phyloP scores from a whole-genome alignment of 2,888 invertebrate genomes.

The Orchesella flavescens region DNA sequence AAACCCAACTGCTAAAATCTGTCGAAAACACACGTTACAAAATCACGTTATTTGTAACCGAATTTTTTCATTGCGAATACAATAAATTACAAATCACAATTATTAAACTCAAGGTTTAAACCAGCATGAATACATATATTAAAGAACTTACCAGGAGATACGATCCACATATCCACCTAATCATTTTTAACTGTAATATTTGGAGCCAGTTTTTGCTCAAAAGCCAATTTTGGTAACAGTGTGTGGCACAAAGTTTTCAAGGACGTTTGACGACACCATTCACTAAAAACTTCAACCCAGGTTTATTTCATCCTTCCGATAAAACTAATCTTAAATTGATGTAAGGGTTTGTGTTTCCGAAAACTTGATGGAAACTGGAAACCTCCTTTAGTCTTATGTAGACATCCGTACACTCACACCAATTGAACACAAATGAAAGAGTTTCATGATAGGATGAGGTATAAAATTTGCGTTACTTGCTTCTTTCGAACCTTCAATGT shows the following conservation, averaged over 20 bases:
- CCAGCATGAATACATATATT: too few relatives aligned
- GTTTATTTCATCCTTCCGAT: too few relatives aligned
- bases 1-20: constrained; percentile 65
- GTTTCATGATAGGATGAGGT: not conserved
- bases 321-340: too few relatives aligned
- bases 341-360: not conserved
- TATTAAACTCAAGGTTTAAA: too few relatives aligned
- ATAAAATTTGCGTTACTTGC: constrained; percentile 32
- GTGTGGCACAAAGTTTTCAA: too few relatives aligned
- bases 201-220: not conserved
- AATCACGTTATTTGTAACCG: too few relatives aligned
- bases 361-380: not conserved
- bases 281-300: not conserved
- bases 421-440: constrained; percentile 47
- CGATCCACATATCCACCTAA: constrained; percentile 50
- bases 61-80: too few relatives aligned
- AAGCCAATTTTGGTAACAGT: constrained; percentile 31
- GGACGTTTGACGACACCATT: not conserved
- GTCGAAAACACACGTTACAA: not conserved
- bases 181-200: constrained; percentile 26
- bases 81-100: too few relatives aligned
- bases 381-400: not conserved
- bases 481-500: constrained; percentile 37
- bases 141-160: constrained; percentile 56
- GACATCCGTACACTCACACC: constrained; percentile 31